Base-by-base conservation (phyloP, 2,113 vertebrate genomes). In the Proterorhinus semilunaris region DNA sequence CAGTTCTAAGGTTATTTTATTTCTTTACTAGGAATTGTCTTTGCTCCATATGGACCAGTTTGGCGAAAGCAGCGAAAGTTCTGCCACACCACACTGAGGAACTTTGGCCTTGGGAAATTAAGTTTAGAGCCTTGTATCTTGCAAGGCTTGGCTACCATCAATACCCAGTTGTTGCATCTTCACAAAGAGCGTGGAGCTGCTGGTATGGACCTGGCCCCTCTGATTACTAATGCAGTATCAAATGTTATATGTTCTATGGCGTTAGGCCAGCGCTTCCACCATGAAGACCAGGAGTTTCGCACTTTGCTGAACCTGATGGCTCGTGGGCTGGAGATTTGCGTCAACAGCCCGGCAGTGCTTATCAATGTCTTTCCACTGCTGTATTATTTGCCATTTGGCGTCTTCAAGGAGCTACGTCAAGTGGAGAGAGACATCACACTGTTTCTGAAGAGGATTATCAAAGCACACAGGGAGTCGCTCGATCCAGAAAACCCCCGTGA, bases 21-120 rank as follows among this genome's bases (percentile, higher is more conserved):
- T 75, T 63, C 44, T 79, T 69, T 63, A 82, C 15, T 68, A 99
- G 98, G 98, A 68, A 93, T 99, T 43, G 95, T 98, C 66, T 99
- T 99, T 66, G 96, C 97, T 51, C 95, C 90, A 13, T 99, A 97
- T 0, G 97, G 96, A 5, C 92, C 93, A 0, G 69, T 96, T 42
- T 99, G 98, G 98, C 92, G 83, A 71, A 94, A 93, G 66, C 97
- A 99, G 78, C 93, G 98, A 27, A 96, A 91, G 80, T 99, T 99
- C 87, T 98, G 95, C 66, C 96, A 96, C 44, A 75, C 93, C 12
- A 95, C 93, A 0, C 91, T 99, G 7, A 93, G 97, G 10, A 94
- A 88, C 73, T 98, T 99, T 61, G 97, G 98, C 53, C 81, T 99
- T 16, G 96, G 97, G 27, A 96, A 93, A 65, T 87, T 95, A 55